Evolutionary conservation across 2,113 vertebrate species (phyloP), one percentile per base, ranked within the genome.

Genomic region (Coregonus clupeaformis): DNA sequence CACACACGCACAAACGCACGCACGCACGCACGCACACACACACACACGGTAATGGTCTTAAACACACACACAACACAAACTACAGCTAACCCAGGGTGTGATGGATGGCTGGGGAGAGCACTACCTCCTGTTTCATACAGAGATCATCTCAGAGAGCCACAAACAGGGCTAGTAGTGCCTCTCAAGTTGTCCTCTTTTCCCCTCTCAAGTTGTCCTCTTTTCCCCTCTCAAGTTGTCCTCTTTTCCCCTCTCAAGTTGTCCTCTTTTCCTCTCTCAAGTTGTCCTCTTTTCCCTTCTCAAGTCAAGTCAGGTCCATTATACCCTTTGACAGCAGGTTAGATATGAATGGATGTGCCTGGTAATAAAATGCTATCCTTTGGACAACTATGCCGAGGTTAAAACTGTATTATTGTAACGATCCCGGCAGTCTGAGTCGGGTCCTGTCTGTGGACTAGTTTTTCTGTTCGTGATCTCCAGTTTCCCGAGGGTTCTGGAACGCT

Each of bases 101-200:
- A 96, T 93, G 87, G 91, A 97, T 94, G 91, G 88, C 84, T 89
- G 78, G 81, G 77, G 77, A 91, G 89, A 66, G 81, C 80, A 90
- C 83, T 86, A 73, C 79, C 85, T 84, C 81, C 87, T 90, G 84
- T 87, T 86, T 90, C 87, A 84, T 89, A 88, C 69, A 85, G 86
- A 86, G 76, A 89, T 93, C 93, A 93, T 92, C 84, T 89, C 87
- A 92, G 90, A 81, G 88, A 87, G 80, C 81, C 70, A 62, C 78
- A 85, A 84, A 91, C 80, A 82, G 83, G 80, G 78, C 83, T 91
- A 90, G 90, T 74, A 90, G 86, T 89, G 83, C 89, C 82, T 81
- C 75, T 88, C 77, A 85, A 86, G 86, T 88, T 84, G 80, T 82
- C 86, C 77, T 82, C 27, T 22, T 60, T 72, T 69, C 72, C 32